phyloP scores from a whole-genome alignment of 2,797 vertebrate species.

The Lateolabrax maculatus region DNA sequence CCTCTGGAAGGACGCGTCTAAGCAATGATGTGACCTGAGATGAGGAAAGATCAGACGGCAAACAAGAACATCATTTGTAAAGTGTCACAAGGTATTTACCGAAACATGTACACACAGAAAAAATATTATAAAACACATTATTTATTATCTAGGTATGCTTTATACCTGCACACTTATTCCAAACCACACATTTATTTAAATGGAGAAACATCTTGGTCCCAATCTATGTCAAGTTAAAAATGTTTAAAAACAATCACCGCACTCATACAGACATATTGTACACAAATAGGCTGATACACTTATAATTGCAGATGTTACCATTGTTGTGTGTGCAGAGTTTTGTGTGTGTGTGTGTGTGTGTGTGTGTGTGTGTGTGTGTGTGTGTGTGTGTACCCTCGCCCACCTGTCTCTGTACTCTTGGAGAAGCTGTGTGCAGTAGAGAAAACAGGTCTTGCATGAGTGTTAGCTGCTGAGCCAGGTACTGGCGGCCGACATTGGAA shows the following conservation, averaged over 20 bases:
- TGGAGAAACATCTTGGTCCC: neutral
- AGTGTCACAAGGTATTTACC: neutral
- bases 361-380: no score
- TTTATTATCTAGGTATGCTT: neutral
- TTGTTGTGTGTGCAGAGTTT: no score
- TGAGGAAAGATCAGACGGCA: neutral
- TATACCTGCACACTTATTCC: neutral
- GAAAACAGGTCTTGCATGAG: conserved; percentile 99
- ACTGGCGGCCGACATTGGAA: conserved; percentile 97
- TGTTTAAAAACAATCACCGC: no score
- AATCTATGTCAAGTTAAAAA: no score
- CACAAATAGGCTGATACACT: no score
- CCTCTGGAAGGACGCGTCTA: conserved; percentile 96
- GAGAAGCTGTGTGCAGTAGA: conserved; percentile 96
- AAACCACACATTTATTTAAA: conserved; percentile 1
- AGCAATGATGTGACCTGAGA: conserved; percentile 95
- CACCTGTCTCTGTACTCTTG: conserved; percentile 98
- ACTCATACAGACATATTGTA: no score
- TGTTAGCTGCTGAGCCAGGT: conserved; percentile 97
- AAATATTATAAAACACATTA: neutral
- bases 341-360: no score
- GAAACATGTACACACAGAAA: no score
- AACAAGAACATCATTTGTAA: neutral
- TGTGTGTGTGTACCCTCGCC: conserved; percentile 30
- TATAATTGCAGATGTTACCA: no score